Evolutionary conservation across 2,113 vertebrate species (phyloP), one percentile per base, ranked within the genome.

Genomic region (Beaufortia kweichowensis): DNA sequence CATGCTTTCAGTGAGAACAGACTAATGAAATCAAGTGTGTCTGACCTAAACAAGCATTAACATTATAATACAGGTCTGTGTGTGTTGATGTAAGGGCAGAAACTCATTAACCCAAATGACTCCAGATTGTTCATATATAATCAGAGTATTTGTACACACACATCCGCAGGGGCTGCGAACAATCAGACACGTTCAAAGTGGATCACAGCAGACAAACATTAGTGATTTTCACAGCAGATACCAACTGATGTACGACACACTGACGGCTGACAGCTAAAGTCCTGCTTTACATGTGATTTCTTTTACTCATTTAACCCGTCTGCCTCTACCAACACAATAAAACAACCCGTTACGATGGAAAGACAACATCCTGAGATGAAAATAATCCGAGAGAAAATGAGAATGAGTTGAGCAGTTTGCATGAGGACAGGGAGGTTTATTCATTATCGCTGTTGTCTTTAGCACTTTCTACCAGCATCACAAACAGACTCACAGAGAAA

Each of bases 401-500:
- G 79, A 86, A 85, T 85, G 83, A 87, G 86, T 84, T 43, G 50
- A 48, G 50, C 1, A 86, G 89, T 66, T 23, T 67, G 64, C 66
- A 69, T 55, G 46, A 29, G n/a, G 50, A 68, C 26, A 68, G 8
- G 10, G 43, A 68, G 24, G 85, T 86, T 91, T 89, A 91, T 92
- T 92, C 89, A 91, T 89, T 91, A 89, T 85, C 87, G 85, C 88
- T 91, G 90, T 91, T 86, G 90, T 89, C 88, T 86, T 89, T 88
- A 87, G 83, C 87, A 85, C 87, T 85, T 91, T 90, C 92, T 88
- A 86, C 89, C 87, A 90, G 89, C 87, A 86, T 84, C 87, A 89
- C 85, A 91, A 89, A 92, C 85, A 90, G 87, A 88, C 88, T 91
- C 90, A 90, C 90, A 90, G 88, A 88, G 89, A 87, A 85, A 84